Evolutionary conservation across 2,888 invertebrate species (phyloP).

Genomic region (Torymus aiolomorphi): DNA sequence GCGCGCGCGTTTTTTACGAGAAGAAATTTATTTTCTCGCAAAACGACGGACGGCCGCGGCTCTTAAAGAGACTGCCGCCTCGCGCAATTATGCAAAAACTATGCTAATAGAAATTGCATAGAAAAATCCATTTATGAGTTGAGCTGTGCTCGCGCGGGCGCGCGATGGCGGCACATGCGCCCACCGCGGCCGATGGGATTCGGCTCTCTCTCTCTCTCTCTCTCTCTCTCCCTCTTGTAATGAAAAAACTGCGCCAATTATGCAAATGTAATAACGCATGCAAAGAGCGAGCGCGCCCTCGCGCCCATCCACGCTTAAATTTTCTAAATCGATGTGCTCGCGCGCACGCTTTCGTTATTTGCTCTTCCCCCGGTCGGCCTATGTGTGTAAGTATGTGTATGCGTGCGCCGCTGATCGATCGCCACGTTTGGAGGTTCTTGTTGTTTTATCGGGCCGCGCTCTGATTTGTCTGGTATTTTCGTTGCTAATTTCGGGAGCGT

Average conservation of each 20-base stretch:
- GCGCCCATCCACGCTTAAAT: conserved; percentile 57
- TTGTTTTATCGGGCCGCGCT: too few relatives aligned
- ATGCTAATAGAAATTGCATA: conserved; percentile 73
- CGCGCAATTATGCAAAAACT: conserved; percentile 72
- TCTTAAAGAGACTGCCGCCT: conserved; percentile 56
- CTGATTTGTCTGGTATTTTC: too few relatives aligned
- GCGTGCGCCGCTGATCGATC: too few relatives aligned
- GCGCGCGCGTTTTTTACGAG: conserved; percentile 6
- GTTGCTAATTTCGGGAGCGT: too few relatives aligned
- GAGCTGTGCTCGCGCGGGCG: conserved; percentile 42
- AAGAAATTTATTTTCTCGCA: conserved; percentile 67
- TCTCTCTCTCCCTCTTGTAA: conserved; percentile 53
- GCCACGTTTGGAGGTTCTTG: too few relatives aligned
- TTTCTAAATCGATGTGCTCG: conserved; percentile 63
- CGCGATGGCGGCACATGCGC: conserved; percentile 14
- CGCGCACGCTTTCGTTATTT: conserved; percentile 30
- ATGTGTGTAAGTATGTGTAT: not conserved
- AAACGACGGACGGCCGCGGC: conserved; percentile 65
- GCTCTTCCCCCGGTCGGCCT: conserved; percentile 4
- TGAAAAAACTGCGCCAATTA: conserved; percentile 70
- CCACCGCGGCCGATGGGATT: conserved; percentile 13
- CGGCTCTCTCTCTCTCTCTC: not conserved
- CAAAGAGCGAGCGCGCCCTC: conserved; percentile 56
- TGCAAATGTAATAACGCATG: conserved; percentile 69
- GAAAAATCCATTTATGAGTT: conserved; percentile 70